These are phyloP conservation scores for Venusia cambrica DNA, from an alignment of 2,888 invertebrate genomes.

Conservation along the genomic window DNA sequence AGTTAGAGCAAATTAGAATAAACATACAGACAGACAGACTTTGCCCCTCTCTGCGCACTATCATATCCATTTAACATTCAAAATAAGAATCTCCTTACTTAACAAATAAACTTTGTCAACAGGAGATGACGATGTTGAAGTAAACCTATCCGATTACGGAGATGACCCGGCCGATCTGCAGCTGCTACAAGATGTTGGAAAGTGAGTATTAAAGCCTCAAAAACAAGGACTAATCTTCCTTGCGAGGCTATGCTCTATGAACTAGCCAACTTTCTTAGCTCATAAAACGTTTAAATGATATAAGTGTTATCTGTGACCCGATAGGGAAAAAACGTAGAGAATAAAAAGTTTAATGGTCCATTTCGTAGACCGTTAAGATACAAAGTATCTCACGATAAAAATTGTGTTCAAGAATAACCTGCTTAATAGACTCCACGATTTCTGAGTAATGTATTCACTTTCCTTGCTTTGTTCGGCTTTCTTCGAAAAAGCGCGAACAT, in stretches of 20 bases:
- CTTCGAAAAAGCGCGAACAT: too few species aligned
- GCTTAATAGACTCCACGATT: too few species aligned
- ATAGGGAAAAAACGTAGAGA: constrained; percentile 17
- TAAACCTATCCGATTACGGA: constrained; percentile 79
- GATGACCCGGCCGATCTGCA: constrained; percentile 85
- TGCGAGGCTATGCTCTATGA: neutral
- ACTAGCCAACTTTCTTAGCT: constrained; percentile 13
- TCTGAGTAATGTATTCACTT: too few species aligned
- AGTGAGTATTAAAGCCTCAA: constrained; percentile 75
- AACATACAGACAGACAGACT: too few species aligned
- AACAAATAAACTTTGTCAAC: constrained; percentile 31
- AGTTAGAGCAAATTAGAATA: too few species aligned
- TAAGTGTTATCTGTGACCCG: constrained; percentile 15
- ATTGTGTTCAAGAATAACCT: constrained; percentile 2
- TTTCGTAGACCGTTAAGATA: constrained; percentile 11
- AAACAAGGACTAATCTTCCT: constrained; percentile 6
- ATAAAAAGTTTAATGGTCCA: constrained; percentile 21
- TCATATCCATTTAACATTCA: too few species aligned
- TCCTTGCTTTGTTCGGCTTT: constrained; percentile 2
- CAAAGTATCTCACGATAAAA: constrained; percentile 16
- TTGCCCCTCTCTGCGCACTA: too few species aligned
- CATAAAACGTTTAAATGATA: constrained; percentile 21
- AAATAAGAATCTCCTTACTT: too few species aligned
- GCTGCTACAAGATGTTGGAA: constrained; percentile 84
- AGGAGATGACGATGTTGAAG: constrained; percentile 76